Percentiles rank a stretch among this genome's conserved stretches.
Conservation (phyloP, 2,797 vertebrate species). For the Falco rusticolus region DNA sequence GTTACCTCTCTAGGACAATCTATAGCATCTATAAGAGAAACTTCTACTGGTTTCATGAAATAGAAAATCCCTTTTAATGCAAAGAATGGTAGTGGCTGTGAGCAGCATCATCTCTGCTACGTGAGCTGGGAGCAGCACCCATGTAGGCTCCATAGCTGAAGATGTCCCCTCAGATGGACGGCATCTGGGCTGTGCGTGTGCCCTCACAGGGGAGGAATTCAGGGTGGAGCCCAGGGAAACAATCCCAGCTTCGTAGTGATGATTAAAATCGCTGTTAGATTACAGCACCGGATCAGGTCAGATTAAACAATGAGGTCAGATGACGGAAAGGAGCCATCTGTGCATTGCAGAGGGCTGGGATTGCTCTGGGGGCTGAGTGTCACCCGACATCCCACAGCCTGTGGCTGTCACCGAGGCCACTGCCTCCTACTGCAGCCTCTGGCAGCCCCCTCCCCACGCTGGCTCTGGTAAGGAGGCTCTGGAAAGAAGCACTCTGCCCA, state of each 20-base stretch:
- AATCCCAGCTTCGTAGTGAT: neutral
- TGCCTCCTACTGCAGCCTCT: neutral
- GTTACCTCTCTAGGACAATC: neutral
- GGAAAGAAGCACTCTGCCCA: constrained; percentile 30
- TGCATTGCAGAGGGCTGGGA: neutral
- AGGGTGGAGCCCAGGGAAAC: neutral
- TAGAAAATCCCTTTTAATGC: neutral
- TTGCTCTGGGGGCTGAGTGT: neutral
- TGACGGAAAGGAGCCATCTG: constrained; percentile 61
- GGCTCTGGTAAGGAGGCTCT: neutral
- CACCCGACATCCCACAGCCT: neutral
- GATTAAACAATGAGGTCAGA: constrained; percentile 64
- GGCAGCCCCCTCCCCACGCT: neutral
- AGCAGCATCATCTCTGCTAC: neutral
- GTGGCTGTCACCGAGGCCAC: neutral
- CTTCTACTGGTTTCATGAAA: neutral
- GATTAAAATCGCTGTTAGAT: constrained; percentile 37
- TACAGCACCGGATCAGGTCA: constrained; percentile 41
- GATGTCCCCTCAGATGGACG: neutral
- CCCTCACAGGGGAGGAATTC: constrained; percentile 2
- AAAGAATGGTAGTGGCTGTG: rapidly evolving
- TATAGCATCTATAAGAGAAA: neutral
- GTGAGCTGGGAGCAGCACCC: neutral
- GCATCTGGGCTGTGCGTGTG: rapidly evolving
- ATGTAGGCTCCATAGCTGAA: rapidly evolving